phyloP scores from a whole-genome alignment of 2,888 invertebrate genomes.

The Chrysina gloriosa region DNA sequence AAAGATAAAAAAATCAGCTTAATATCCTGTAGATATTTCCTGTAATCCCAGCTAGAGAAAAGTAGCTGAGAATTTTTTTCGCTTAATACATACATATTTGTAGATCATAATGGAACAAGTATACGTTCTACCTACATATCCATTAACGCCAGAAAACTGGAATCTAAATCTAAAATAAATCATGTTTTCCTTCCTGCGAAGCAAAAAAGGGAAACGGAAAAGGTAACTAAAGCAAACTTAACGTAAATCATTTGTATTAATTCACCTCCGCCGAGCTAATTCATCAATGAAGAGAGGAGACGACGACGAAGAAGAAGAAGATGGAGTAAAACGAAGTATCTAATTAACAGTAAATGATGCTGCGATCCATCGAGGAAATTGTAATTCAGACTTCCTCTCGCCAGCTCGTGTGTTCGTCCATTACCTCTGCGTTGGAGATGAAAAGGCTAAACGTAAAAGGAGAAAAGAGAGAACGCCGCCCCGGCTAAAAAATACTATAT shows the following conservation, averaged over 20 bases:
- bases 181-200: slow-evolving; percentile 21
- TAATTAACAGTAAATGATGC: slow-evolving; percentile 33
- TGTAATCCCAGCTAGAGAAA: neutral
- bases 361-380: slow-evolving; percentile 34
- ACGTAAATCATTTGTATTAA: slow-evolving; percentile 27
- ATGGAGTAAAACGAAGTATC: slow-evolving; percentile 28
- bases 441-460: neutral
- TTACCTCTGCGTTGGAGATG: neutral
- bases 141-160: neutral
- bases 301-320: slow-evolving; percentile 30
- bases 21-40: slow-evolving; percentile 4
- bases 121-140: neutral
- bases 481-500: slow-evolving; percentile 21
- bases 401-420: neutral
- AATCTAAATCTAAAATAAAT: slow-evolving; percentile 2
- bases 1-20: neutral
- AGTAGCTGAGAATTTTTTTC: no score
- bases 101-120: neutral
- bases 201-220: slow-evolving; percentile 24
- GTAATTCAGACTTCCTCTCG: slow-evolving; percentile 33
- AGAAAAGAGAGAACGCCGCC: neutral
- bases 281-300: slow-evolving; percentile 23
- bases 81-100: neutral
- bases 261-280: slow-evolving; percentile 18
- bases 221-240: slow-evolving; percentile 9